Evolutionary conservation across 1,140 invertebrate species (phyloP).

Genomic region (Proctacanthus coquilletti): DNA sequence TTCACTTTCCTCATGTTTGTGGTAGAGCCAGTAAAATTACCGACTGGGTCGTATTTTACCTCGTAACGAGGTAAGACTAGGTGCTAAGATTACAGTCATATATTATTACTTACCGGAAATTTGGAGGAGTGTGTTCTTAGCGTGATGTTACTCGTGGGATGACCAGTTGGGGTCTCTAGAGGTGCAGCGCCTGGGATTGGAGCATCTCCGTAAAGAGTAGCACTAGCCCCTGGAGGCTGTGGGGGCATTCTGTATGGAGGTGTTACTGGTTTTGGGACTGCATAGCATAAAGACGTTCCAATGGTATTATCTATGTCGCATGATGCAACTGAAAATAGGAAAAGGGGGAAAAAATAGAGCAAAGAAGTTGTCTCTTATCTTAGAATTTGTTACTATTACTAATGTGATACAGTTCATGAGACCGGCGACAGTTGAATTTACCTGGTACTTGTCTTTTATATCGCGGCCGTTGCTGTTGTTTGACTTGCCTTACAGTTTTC

Average conservation of each 20-base stretch:
- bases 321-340: not conserved
- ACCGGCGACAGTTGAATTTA: slow-evolving; percentile 1
- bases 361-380: not conserved
- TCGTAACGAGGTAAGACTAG: too few relatives aligned
- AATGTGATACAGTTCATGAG: not conserved
- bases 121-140: slow-evolving; percentile 57
- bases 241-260: slow-evolving; percentile 37
- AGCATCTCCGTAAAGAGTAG: not conserved
- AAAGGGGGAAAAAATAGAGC: not conserved
- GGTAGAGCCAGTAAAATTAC: too few relatives aligned
- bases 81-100: too few relatives aligned
- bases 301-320: not conserved
- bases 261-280: slow-evolving; percentile 31
- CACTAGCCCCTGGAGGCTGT: slow-evolving; percentile 17
- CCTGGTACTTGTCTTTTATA: not conserved
- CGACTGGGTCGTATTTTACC: too few relatives aligned
- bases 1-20: too few relatives aligned
- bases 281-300: not conserved
- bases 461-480: slow-evolving; percentile 7
- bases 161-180: not conserved
- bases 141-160: not conserved
- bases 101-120: slow-evolving; percentile 64
- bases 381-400: not conserved
- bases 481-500: slow-evolving; percentile 7
- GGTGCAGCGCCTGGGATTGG: slow-evolving; percentile 2